Conservation (phyloP, 2,113 vertebrate genomes). For the Cyprinodon variegatus region DNA sequence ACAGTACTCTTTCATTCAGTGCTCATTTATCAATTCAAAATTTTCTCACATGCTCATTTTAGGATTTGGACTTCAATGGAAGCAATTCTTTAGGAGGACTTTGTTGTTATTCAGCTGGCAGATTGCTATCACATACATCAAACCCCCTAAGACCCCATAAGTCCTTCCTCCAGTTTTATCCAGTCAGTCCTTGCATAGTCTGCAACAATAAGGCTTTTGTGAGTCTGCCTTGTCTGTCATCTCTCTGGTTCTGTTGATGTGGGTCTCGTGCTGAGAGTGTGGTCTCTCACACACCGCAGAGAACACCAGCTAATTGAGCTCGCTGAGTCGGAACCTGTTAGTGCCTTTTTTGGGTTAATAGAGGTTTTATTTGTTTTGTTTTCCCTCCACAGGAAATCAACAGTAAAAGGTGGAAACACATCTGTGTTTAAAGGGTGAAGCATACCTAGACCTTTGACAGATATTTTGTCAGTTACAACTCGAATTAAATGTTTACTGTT, state of each 20-base stretch:
- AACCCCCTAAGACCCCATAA: slow-evolving; percentile 55
- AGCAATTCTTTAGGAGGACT: slow-evolving; percentile 37
- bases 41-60: slow-evolving; percentile 25
- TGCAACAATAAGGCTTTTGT: slow-evolving; percentile 75
- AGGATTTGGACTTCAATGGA: slow-evolving; percentile 39
- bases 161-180: slow-evolving; percentile 47
- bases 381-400: slow-evolving; percentile 2
- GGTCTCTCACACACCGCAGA: slow-evolving; percentile 61
- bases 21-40: slow-evolving; percentile 15
- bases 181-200: slow-evolving; percentile 51
- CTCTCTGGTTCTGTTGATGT: slow-evolving; percentile 76
- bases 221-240: slow-evolving; percentile 70
- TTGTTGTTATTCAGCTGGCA: slow-evolving; percentile 44
- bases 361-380: slow-evolving; percentile 1
- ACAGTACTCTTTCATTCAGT: slow-evolving; percentile 37
- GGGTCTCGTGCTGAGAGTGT: slow-evolving; percentile 69
- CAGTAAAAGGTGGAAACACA: background rate
- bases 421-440: background rate
- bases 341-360: slow-evolving; percentile 34
- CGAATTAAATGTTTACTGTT: slow-evolving; percentile 2
- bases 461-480: background rate
- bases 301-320: slow-evolving; percentile 80
- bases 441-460: background rate
- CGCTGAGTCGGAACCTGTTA: slow-evolving; percentile 75
- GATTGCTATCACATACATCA: slow-evolving; percentile 58